Base-by-base conservation (phyloP, 2,797 vertebrate genomes). In the Podarcis siculus region DNA sequence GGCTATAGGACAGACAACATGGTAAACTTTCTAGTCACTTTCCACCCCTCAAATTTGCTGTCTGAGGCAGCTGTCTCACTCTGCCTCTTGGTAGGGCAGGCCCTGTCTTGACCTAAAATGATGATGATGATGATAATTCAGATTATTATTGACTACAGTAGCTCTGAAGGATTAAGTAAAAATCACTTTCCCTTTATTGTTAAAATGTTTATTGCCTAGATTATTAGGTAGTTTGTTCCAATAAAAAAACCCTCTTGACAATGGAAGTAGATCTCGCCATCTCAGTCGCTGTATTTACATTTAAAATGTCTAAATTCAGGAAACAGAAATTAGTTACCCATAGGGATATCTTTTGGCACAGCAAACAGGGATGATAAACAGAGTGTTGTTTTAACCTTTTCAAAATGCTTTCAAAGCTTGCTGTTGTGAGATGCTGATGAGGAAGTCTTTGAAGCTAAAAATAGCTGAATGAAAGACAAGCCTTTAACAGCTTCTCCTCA, bases 241-340 rank as follows among this genome's bases (percentile, higher is more conserved):
- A 88, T 37, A 90, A 92, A 83, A 94, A 45, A 85, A 92, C 83
- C 15, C 90, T 89, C 67, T 77, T 92, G 90, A 89, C 87, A 90
- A 67, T 92, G 90, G 90, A 95, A 89, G 87, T 88, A 93, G 94
- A 93, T 94, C 88, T 90, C 83, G 90, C 93, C 85, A 88, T 89
- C 82, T 82, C 35, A 93, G 87, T 87, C 0, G 2, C 12, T 45
- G 0, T 82, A 66, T 88, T 27, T 92, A 78, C 89, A 88, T 94
- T 90, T 92, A 94, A 85, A 87, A 93, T 94, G 87, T 94, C 93
- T 90, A 93, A 92, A 39, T 61, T 76, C 42, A 77, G 89, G 91
- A 91, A 87, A 81, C 71, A 79, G 90, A 87, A 83, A 95, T 91
- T 93, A 93, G 86, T 77, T 92, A 82, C 72, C 93, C 82, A 87